phyloP scores from a whole-genome alignment of 1,140 invertebrate species.

The Sipha flava region DNA sequence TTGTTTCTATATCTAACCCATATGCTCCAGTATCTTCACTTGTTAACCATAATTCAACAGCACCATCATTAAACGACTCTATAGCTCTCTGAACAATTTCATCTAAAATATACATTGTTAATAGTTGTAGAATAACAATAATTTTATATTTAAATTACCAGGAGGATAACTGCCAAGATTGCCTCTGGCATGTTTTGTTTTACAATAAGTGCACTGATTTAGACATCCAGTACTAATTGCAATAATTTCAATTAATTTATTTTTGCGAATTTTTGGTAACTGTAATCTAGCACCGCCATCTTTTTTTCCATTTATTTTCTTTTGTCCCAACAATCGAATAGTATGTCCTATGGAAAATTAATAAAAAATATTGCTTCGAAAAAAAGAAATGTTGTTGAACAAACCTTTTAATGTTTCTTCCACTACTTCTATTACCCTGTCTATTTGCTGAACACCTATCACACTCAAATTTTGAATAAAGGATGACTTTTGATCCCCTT shows the following conservation, averaged over 20 bases:
- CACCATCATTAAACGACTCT: constrained; percentile 86
- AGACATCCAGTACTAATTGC: constrained; percentile 95
- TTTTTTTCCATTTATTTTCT: constrained; percentile 70
- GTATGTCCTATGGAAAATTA: constrained; percentile 53
- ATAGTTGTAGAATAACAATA: neutral
- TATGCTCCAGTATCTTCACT: constrained; percentile 97
- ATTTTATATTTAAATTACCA: constrained; percentile 37
- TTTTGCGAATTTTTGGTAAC: constrained; percentile 89
- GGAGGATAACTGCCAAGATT: constrained; percentile 89
- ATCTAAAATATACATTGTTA: constrained; percentile 44
- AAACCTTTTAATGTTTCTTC: constrained; percentile 91
- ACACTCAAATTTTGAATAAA: constrained; percentile 79
- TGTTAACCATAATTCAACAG: constrained; percentile 96
- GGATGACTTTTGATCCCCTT: constrained; percentile 65
- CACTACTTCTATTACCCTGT: constrained; percentile 96
- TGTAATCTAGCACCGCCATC: constrained; percentile 74
- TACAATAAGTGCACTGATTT: constrained; percentile 98
- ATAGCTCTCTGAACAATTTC: constrained; percentile 69
- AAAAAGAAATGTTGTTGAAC: neutral
- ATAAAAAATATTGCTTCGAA: neutral
- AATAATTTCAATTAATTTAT: constrained; percentile 95
- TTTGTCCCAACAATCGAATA: constrained; percentile 72
- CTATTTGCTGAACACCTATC: constrained; percentile 96
- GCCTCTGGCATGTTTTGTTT: constrained; percentile 94
- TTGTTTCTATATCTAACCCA: constrained; percentile 85